phyloP scores from a whole-genome alignment of 2,888 invertebrate genomes.

The Brachynemurus nebulosus region DNA sequence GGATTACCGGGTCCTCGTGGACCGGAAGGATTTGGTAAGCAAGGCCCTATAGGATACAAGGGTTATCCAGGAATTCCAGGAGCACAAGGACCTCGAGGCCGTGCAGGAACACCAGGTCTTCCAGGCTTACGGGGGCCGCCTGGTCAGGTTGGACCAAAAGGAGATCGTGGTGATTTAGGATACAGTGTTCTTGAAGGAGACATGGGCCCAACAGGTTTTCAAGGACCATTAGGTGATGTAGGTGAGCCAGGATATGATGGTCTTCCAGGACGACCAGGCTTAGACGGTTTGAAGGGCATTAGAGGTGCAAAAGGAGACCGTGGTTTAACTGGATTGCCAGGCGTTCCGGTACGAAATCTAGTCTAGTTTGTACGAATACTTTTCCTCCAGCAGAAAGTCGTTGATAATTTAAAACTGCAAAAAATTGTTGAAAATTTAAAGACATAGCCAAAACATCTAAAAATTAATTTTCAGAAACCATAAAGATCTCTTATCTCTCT shows the following conservation, averaged over 20 bases:
- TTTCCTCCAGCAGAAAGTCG: not conserved
- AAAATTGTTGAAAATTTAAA: not conserved
- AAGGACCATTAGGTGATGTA: constrained; percentile 28
- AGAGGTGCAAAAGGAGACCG: constrained; percentile 29
- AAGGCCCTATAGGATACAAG: constrained; percentile 46
- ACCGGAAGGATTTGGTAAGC: constrained; percentile 25
- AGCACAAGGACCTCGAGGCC: constrained; percentile 47
- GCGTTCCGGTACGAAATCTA: constrained; percentile 18
- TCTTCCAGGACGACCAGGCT: constrained; percentile 25
- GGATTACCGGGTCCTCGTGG: constrained; percentile 36
- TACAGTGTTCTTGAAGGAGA: constrained; percentile 36
- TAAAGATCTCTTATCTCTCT: too few species aligned
- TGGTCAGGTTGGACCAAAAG: constrained; percentile 31
- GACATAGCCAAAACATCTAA: too few species aligned
- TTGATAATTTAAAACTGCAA: not conserved
- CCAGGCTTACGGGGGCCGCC: constrained; percentile 24
- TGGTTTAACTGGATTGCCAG: constrained; percentile 22
- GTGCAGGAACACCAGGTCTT: constrained; percentile 25
- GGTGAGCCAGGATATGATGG: constrained; percentile 31
- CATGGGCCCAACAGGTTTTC: constrained; percentile 29
- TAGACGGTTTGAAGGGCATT: constrained; percentile 26
- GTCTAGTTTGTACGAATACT: not conserved
- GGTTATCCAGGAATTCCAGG: constrained; percentile 55
- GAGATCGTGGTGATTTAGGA: constrained; percentile 42
- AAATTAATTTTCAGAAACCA: too few species aligned